Base-by-base conservation (phyloP, 1,140 invertebrate genomes). In the Zaprionus inermis region DNA sequence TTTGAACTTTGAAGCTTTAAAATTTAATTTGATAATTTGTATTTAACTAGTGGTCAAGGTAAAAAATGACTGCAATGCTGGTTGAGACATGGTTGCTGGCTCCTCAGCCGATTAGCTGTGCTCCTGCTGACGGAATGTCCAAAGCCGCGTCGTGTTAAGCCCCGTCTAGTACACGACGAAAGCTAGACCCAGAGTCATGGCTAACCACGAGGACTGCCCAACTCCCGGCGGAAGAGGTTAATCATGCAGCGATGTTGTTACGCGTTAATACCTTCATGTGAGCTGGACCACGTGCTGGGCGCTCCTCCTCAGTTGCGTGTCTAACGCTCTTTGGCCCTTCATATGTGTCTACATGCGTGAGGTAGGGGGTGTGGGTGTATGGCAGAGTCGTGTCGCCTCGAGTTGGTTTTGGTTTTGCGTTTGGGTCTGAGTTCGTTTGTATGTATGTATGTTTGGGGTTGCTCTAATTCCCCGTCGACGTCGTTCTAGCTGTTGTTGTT, bases 241-340 rank as follows among this genome's bases (percentile, higher is more conserved):
- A 91, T 91, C 89, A 91, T 89, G 86, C 90, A 91, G 74, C 82
- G 83, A 79, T 90, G 84, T 77, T 88, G 83, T 91, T 91, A 79
- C 90, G 90, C 90, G 81, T 84, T 92, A 92, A 92, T 92, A 92
- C 91, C 91, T 92, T 84, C 91, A 92, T 92, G 91, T 92, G 91
- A 92, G 91, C 81, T 81, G 78, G 81, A 91, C 91, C 91, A 92
- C 91, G 91, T 92, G 91, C 83, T 81, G 72, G 56, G 12, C 63
- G 46, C 58, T 80, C 32, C 54, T 38, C 44, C 52, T 65, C 55
- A 55, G 36, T 89, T 78, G 84, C 80, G 77, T 84, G 84, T 89
- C 77, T 83, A 88, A 78, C 81, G 70, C 44, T 63, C 65, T 74
- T 84, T 84, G 77, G 67, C 70, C 54, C 59, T 64, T 64, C 51